Evolutionary conservation across 2,888 invertebrate genomes (phyloP).

Genomic region (Himalopsyche tibetana): DNA sequence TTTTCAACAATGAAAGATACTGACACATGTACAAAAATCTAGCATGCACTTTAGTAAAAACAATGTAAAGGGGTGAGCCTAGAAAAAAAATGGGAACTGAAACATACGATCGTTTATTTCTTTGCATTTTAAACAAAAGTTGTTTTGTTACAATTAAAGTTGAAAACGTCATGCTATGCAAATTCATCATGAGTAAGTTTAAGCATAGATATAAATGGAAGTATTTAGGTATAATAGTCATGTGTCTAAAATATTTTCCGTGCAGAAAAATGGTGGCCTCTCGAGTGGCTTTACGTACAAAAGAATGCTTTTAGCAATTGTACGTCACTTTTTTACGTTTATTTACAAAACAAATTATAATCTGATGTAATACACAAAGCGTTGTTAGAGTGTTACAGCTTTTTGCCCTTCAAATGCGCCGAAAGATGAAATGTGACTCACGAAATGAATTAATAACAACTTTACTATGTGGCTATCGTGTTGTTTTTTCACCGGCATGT

Average conservation of each 20-base stretch:
- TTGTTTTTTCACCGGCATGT: slow-evolving; percentile 25
- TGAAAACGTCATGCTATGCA: too few species aligned
- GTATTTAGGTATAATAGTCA: background rate
- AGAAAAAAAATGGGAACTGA: too few species aligned
- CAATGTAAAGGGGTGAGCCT: too few species aligned
- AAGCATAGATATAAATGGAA: background rate
- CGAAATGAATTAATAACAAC: slow-evolving; percentile 26
- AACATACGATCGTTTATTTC: too few species aligned
- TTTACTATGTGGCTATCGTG: slow-evolving; percentile 26
- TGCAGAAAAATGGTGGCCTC: slow-evolving; percentile 17
- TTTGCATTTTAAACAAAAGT: too few species aligned
- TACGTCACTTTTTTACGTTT: slow-evolving; percentile 6
- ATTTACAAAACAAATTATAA: slow-evolving; percentile 30
- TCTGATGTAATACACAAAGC: slow-evolving; percentile 26
- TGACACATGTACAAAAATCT: background rate
- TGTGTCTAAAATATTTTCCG: background rate
- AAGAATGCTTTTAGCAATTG: slow-evolving; percentile 30
- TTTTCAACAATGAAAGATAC: background rate
- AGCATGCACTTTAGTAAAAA: background rate
- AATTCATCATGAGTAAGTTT: background rate
- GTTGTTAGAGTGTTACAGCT: slow-evolving; percentile 14
- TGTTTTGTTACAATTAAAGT: too few species aligned
- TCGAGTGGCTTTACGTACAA: background rate
- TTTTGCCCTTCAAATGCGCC: slow-evolving; percentile 32
- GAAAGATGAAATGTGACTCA: slow-evolving; percentile 34